Base-by-base conservation (phyloP, 1,140 invertebrate genomes). In the Phymorhynchus buccinoides region DNA sequence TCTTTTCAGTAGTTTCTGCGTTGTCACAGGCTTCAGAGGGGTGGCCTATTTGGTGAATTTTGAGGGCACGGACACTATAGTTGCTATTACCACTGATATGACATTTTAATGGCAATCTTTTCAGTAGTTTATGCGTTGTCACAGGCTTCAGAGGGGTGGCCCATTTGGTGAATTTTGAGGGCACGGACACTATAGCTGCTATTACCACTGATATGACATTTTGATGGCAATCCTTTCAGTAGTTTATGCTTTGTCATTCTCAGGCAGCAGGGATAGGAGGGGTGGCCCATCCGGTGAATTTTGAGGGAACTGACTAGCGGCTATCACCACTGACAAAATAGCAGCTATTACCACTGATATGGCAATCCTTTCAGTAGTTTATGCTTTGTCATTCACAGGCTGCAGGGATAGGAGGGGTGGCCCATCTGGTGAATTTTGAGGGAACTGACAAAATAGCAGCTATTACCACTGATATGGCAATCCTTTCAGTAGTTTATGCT, bases 1-100 rank as follows among this genome's bases (percentile, higher is more conserved):
- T n/a, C n/a, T n/a, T n/a, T n/a, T n/a, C n/a, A n/a, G n/a, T n/a
- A n/a, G n/a, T n/a, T n/a, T n/a, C n/a, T n/a, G n/a, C n/a, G n/a
- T n/a, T n/a, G n/a, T n/a, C n/a, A n/a, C 94, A n/a, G 94, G 92
- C 56, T 93, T 94, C 84, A 94, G 94, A 37, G 94, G 93, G 12
- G 89, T 90, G 82, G 91, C 94, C 9, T 94, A 94, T 88, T 87
- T 94, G 78, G 93, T 94, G 1, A 94, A 94, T 85, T 94, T 94
- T 87, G 86, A 87, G 81, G 94, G 94, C 68, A 94, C 94, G 12
- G 94, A 94, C 87, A 94, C 93, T 9, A 92, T 94, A 80, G 90
- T n/a, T n/a, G n/a, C n/a, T n/a, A n/a, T n/a, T n/a, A n/a, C n/a
- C n/a, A n/a, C n/a, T n/a, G n/a, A n/a, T n/a, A n/a, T 93, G 35